Percentiles rank a stretch among this genome's conserved stretches.
Conservation (phyloP, 1,140 invertebrate genomes). For the Onthophagus taurus region DNA sequence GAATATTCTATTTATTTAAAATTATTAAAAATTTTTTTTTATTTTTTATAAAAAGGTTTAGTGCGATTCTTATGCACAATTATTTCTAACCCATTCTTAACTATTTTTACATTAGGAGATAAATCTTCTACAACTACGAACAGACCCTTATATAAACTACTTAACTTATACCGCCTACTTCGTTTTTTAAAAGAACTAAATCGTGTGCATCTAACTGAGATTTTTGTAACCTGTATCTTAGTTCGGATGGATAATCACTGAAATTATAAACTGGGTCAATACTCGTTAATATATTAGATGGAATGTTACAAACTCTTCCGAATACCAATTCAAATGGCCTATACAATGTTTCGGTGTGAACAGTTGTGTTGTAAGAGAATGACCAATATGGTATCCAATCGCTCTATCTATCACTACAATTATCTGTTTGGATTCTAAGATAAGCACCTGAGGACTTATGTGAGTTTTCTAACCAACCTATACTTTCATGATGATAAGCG, state of each 20-base stretch:
- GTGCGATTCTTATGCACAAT: too few species aligned
- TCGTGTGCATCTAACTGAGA: conserved; percentile 9
- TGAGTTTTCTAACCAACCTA: conserved; percentile 3
- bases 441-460: not conserved
- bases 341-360: conserved; percentile 19
- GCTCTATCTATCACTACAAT: not conserved
- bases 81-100: not conserved
- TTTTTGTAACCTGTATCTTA: conserved; percentile 15
- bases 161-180: not conserved
- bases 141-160: not conserved
- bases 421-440: too few species aligned
- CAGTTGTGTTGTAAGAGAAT: conserved; percentile 20
- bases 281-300: not conserved
- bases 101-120: not conserved
- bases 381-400: conserved; percentile 1
- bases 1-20: too few species aligned
- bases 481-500: conserved; percentile 3
- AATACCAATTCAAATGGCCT: conserved; percentile 25
- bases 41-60: too few species aligned
- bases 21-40: too few species aligned
- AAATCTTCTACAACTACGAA: not conserved
- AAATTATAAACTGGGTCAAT: not conserved
- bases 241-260: conserved; percentile 8
- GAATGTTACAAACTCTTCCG: conserved; percentile 18
- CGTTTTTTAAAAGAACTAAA: not conserved